phyloP scores from a whole-genome alignment of 2,113 vertebrate genomes.

The Oreocharis arfaki region DNA sequence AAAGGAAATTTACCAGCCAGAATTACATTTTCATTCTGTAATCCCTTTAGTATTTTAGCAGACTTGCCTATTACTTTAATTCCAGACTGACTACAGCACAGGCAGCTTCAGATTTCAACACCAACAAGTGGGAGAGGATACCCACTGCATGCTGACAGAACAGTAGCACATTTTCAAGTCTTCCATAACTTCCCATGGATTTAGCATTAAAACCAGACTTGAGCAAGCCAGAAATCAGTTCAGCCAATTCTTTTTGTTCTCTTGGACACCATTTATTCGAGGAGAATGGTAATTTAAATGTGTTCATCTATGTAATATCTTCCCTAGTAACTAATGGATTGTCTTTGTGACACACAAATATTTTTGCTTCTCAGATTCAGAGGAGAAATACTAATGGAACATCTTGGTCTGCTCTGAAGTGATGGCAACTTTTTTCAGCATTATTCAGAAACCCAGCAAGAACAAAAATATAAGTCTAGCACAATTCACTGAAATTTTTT shows the following conservation, averaged over 20 bases:
- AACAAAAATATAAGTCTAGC: not conserved
- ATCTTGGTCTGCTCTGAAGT: not conserved
- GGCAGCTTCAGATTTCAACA: conserved; percentile 9
- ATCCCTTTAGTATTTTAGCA: not conserved
- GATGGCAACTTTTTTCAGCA: not conserved
- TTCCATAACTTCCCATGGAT: conserved; percentile 7
- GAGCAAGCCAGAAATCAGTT: not conserved
- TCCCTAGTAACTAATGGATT: conserved; percentile 37
- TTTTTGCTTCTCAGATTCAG: conserved; percentile 1
- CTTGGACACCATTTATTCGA: not conserved
- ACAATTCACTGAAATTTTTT: not conserved
- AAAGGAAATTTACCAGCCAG: not conserved
- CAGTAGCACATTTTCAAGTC: conserved; percentile 7
- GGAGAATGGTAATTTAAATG: not conserved
- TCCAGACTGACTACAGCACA: not conserved
- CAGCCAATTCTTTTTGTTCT: not conserved
- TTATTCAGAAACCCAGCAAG: not conserved
- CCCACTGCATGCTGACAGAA: not conserved
- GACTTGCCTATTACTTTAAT: not conserved
- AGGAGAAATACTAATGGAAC: not conserved
- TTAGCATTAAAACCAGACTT: not conserved
- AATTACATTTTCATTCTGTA: not conserved
- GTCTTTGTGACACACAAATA: conserved; percentile 34
- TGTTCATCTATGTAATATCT: conserved; percentile 8
- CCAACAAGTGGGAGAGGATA: not conserved